Conservation (phyloP, 2,888 invertebrate genomes). For the Cataglyphis rosenhaueri region DNA sequence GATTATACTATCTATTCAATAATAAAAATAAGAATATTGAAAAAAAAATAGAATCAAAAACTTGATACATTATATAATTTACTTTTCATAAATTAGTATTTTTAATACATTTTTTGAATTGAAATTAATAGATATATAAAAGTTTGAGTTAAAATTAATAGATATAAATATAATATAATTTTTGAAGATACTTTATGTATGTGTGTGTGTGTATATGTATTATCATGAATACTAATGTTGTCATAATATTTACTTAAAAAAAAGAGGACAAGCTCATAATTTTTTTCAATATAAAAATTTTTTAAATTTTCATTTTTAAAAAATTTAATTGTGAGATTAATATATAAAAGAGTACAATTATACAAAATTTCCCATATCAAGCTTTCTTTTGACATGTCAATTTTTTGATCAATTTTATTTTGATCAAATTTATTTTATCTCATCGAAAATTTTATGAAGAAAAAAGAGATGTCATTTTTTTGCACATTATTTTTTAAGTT, state of each 20-base stretch:
- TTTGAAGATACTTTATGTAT: not conserved
- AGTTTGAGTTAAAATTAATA: not conserved
- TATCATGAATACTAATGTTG: not conserved
- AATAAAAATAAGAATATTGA: not conserved
- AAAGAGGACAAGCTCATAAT: not conserved
- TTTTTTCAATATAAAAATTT: not conserved
- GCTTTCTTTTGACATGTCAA: not conserved
- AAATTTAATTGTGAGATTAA: not conserved
- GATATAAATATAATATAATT: not conserved
- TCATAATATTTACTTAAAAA: not conserved
- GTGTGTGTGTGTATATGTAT: not conserved
- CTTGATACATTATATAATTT: slow-evolving; percentile 5
- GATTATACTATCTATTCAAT: not conserved
- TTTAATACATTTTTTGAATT: not conserved
- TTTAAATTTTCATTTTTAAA: not conserved
- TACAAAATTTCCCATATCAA: not conserved
- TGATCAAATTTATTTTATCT: not conserved
- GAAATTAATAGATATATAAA: not conserved
- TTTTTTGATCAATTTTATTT: not conserved
- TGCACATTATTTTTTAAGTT: not conserved
- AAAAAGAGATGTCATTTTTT: not conserved
- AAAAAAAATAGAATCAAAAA: not conserved
- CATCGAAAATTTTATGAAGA: not conserved
- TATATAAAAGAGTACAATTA: not conserved
- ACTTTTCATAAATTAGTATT: not conserved